Evolutionary conservation across 1,140 invertebrate genomes (phyloP), one percentile per base, ranked within the genome.

Genomic region (Drosophila nigromelanica): DNA sequence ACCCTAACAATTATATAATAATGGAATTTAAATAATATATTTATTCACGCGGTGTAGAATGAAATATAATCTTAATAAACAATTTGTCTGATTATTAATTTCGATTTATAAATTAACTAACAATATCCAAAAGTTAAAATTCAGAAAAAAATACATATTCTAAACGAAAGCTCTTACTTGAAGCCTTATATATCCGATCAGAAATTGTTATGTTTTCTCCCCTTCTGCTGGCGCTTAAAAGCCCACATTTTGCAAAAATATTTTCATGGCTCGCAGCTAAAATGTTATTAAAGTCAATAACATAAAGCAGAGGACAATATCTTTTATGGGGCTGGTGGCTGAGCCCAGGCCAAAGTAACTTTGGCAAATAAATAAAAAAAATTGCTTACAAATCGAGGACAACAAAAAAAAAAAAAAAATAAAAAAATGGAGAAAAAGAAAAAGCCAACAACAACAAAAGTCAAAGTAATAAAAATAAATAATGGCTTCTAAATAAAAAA

Each of bases 211-310:
- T 35, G 33, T 35, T 35, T 10, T 18, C 43, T 21, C 3, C 8
- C 10, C 21, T 12, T n/a, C 3, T 8, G 24, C 3, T 5, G 30
- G 30, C n/a, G 30, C 30, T 40, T n/a, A 40, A 54, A 62, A 67
- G 76, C 50, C 72, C 37, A 78, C 59, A 78, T 67, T 82, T 82
- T 82, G 52, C 56, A 63, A 76, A 82, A 78, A 78, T 83, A 78
- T 82, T 75, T 63, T 50, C 59, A 52, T 82, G 75, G 71, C 79
- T 68, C 60, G 75, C 80, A 83, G 80, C 80, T 82, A 82, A 82
- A 82, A 82, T 82, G 75, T 82, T 82, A 82, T 82, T 78, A 82
- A 82, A 82, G 80, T 82, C 79, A 78, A 82, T 78, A 78, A 76
- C 71, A 82, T 71, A 78, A 78, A 75, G 70, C 58, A 63, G 43